These are phyloP conservation scores for Macroglossus sobrinus DNA, from an alignment of 2,113 vertebrate species.

Conservation along the genomic window DNA sequence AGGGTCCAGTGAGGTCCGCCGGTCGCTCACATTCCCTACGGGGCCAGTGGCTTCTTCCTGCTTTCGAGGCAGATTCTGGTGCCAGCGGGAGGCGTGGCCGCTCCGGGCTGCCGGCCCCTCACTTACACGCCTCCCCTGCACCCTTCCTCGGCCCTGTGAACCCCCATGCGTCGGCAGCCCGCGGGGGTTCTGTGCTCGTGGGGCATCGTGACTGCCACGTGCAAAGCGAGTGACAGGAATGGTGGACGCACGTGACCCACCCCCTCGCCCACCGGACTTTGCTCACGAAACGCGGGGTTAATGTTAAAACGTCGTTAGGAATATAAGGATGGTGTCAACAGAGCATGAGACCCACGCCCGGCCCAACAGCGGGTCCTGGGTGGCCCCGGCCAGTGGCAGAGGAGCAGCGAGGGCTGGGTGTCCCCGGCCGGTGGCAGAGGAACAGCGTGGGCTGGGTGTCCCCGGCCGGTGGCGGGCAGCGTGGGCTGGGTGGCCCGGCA, in stretches of 20 bases:
- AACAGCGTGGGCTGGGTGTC: too few species aligned
- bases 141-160: rapidly evolving
- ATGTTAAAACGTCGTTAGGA: neutral
- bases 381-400: too few species aligned
- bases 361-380: neutral
- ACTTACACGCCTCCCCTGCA: rapidly evolving
- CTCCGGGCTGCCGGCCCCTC: rapidly evolving
- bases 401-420: too few species aligned
- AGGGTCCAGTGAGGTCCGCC: rapidly evolving
- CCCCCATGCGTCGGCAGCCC: rapidly evolving
- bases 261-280: rapidly evolving
- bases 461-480: too few species aligned
- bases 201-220: rapidly evolving
- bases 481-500: too few species aligned
- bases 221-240: rapidly evolving
- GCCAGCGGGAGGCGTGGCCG: rapidly evolving
- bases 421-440: too few species aligned
- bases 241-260: rapidly evolving
- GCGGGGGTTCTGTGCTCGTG: neutral
- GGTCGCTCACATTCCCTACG: rapidly evolving
- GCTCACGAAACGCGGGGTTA: neutral
- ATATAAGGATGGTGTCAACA: neutral
- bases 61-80: neutral
- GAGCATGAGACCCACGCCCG: rapidly evolving
- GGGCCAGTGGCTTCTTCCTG: rapidly evolving